Conservation (phyloP, 2,888 invertebrate species). For the Calameuta filiformis region DNA sequence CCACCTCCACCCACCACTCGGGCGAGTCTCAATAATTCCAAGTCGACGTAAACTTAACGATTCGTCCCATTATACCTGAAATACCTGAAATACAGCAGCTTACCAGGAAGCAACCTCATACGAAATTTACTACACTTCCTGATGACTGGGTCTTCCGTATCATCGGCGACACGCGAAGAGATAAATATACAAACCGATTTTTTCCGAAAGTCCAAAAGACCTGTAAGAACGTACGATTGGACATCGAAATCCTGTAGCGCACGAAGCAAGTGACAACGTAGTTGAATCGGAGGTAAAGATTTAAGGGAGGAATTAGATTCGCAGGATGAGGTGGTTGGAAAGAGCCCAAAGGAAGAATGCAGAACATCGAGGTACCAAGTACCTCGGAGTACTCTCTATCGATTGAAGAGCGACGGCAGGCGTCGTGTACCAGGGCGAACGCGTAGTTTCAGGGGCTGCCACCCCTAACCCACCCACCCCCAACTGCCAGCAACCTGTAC, state of each 20-base stretch:
- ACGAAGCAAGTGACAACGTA: background rate
- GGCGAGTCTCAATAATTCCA: background rate
- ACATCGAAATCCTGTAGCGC: too few relatives aligned
- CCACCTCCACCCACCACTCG: too few relatives aligned
- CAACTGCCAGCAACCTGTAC: background rate
- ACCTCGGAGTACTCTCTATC: background rate
- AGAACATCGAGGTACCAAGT: background rate
- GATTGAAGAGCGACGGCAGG: background rate
- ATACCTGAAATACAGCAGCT: background rate
- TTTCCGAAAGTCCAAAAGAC: background rate
- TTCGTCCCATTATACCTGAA: background rate
- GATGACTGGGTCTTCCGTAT: background rate
- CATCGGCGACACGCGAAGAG: background rate
- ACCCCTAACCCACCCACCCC: too few relatives aligned
- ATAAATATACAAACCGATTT: background rate
- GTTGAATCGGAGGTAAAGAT: background rate
- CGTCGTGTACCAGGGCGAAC: background rate
- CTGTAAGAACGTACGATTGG: background rate
- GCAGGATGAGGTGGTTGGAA: too few relatives aligned
- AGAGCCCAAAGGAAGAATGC: background rate
- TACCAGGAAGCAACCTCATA: background rate
- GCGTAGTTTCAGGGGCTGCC: background rate
- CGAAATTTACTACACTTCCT: background rate
- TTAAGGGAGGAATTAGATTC: too few relatives aligned
- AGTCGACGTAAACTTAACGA: background rate